Percentiles rank a stretch among this genome's conserved stretches.
Evolutionary conservation across 2,888 invertebrate species (phyloP).

Genomic region (Dicranocentrus wangi): DNA sequence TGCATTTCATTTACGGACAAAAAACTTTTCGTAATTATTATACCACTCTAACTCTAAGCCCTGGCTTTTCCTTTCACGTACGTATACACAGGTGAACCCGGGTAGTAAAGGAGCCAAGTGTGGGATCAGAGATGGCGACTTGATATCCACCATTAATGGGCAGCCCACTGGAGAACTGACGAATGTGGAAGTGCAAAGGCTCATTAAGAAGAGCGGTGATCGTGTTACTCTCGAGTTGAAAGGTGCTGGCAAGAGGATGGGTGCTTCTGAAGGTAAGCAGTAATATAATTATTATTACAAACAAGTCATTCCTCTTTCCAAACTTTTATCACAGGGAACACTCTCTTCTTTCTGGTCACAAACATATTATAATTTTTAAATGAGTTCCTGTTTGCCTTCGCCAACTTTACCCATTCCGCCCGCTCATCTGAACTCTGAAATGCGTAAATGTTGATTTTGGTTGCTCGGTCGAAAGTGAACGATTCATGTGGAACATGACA

Average conservation of each 20-base stretch:
- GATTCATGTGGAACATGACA: no score
- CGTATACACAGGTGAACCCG: constrained; percentile 82
- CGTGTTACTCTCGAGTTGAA: constrained; percentile 67
- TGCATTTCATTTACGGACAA: no score
- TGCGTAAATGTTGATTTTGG: no score
- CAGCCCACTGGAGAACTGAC: constrained; percentile 80
- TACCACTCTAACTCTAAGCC: neutral
- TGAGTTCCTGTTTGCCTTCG: no score
- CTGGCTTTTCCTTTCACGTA: neutral
- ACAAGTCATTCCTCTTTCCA: no score
- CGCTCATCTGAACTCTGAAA: no score
- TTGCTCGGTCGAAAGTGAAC: no score
- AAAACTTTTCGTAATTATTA: no score
- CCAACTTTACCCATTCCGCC: no score
- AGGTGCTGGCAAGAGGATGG: constrained; percentile 65
- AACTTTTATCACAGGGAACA: no score
- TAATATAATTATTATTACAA: neutral
- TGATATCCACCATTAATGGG: constrained; percentile 86
- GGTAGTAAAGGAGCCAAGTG: constrained; percentile 88
- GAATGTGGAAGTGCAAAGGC: constrained; percentile 69
- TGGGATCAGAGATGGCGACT: constrained; percentile 87
- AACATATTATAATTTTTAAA: no score
- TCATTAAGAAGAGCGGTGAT: constrained; percentile 70
- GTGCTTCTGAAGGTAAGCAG: constrained; percentile 58
- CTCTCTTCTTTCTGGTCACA: no score